Percentiles rank a stretch among this genome's conserved stretches.
These are phyloP conservation scores for Ceratotherium simum DNA, from an alignment of 2,113 vertebrate genomes.

Conservation along the genomic window DNA sequence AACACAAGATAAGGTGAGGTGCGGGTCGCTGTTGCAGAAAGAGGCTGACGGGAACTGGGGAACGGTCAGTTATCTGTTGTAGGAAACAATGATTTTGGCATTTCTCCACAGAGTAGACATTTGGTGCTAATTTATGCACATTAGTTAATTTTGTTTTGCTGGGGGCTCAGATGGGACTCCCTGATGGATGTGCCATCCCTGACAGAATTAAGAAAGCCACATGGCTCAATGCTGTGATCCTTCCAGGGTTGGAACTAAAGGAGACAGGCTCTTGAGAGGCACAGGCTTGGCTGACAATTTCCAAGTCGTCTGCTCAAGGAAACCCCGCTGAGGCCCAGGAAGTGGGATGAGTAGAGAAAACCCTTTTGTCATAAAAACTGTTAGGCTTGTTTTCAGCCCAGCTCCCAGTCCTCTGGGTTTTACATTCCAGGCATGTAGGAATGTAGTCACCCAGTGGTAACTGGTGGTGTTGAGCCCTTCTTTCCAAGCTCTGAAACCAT, in stretches of 20 bases:
- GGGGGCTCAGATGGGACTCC: slow-evolving; percentile 34
- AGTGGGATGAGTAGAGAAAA: background rate
- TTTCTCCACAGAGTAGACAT: slow-evolving; percentile 30
- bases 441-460: background rate
- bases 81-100: background rate
- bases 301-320: background rate
- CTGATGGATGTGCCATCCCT: background rate
- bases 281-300: background rate
- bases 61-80: background rate
- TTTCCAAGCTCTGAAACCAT: slow-evolving; percentile 4
- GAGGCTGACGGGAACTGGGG: background rate
- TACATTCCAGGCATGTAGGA: background rate
- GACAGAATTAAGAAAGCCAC: slow-evolving; percentile 27
- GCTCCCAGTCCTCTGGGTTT: background rate
- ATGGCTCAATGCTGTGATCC: background rate
- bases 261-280: background rate
- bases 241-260: background rate
- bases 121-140: slow-evolving; percentile 65
- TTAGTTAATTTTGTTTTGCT: slow-evolving; percentile 47
- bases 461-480: background rate
- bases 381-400: slow-evolving; percentile 18
- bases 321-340: background rate
- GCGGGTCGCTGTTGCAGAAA: background rate
- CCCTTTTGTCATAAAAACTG: background rate
- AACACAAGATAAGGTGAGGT: background rate